Evolutionary conservation across 2,888 invertebrate species (phyloP).

Genomic region (Phania funesta): DNA sequence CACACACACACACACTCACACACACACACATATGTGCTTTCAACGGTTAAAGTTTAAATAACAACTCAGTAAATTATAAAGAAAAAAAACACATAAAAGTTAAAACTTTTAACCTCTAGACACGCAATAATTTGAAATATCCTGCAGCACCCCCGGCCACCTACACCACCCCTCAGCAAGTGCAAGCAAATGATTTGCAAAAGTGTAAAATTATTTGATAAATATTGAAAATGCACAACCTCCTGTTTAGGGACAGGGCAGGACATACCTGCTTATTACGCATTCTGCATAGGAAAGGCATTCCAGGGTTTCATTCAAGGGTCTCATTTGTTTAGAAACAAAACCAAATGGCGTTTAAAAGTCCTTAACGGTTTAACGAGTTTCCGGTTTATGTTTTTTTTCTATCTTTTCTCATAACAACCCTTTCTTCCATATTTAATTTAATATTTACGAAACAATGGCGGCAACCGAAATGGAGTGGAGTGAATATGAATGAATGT

Average conservation of each 20-base stretch:
- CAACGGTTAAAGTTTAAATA: slow-evolving; percentile 1
- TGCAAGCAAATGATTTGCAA: slow-evolving; percentile 39
- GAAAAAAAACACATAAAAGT: not conserved
- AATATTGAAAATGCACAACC: slow-evolving; percentile 37
- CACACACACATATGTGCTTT: not conserved
- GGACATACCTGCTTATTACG: not conserved
- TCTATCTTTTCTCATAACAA: not conserved
- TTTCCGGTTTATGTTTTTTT: slow-evolving; percentile 49
- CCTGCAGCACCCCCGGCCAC: not conserved
- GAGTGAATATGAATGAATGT: not conserved
- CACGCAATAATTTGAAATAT: slow-evolving; percentile 19
- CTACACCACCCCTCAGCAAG: not conserved
- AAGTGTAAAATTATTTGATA: slow-evolving; percentile 54
- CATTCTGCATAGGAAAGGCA: not conserved
- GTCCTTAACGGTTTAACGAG: slow-evolving; percentile 53
- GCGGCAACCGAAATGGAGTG: not conserved
- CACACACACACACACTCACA: no score
- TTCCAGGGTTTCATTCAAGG: not conserved
- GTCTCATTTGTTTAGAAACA: not conserved
- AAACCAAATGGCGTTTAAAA: slow-evolving; percentile 45
- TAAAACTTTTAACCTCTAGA: slow-evolving; percentile 40
- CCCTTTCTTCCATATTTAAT: slow-evolving; percentile 34
- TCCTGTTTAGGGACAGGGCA: not conserved
- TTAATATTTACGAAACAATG: slow-evolving; percentile 28
- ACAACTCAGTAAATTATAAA: slow-evolving; percentile 33